These are phyloP conservation scores for Sisyra nigra DNA, from an alignment of 2,888 invertebrate species.

Conservation along the genomic window DNA sequence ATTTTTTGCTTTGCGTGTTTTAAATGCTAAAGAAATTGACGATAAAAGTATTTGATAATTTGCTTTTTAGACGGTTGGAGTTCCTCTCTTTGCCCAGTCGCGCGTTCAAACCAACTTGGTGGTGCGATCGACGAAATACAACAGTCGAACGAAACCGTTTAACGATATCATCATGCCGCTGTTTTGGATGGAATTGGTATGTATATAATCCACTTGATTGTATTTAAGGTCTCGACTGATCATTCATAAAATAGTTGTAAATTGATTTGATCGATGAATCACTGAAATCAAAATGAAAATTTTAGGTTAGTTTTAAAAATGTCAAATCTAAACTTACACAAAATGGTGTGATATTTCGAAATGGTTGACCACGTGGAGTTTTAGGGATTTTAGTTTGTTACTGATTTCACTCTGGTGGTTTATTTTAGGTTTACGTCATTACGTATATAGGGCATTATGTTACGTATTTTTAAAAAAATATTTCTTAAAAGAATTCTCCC, in stretches of 20 bases:
- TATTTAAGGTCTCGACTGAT: background rate
- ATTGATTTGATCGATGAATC: too few relatives aligned
- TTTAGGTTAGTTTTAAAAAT: too few relatives aligned
- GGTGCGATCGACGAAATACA: constrained; percentile 42
- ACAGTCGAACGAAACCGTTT: constrained; percentile 39
- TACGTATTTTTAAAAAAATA: too few relatives aligned
- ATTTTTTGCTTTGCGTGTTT: background rate
- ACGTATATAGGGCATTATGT: too few relatives aligned
- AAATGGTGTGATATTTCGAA: too few relatives aligned
- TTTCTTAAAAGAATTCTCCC: too few relatives aligned
- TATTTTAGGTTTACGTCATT: too few relatives aligned
- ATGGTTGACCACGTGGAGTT: too few relatives aligned
- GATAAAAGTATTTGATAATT: constrained; percentile 1
- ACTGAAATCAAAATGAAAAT: too few relatives aligned
- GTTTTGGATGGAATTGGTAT: constrained; percentile 47
- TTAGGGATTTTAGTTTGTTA: too few relatives aligned
- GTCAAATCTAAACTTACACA: too few relatives aligned
- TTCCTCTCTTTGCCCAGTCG: constrained; percentile 43
- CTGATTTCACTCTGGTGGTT: too few relatives aligned
- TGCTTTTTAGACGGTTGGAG: constrained; percentile 34
- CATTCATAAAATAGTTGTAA: background rate
- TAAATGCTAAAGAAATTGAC: background rate
- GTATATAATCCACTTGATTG: background rate
- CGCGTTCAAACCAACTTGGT: constrained; percentile 59
- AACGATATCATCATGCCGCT: constrained; percentile 50